phyloP scores from a whole-genome alignment of 2,113 vertebrate genomes.

The Gadus macrocephalus region DNA sequence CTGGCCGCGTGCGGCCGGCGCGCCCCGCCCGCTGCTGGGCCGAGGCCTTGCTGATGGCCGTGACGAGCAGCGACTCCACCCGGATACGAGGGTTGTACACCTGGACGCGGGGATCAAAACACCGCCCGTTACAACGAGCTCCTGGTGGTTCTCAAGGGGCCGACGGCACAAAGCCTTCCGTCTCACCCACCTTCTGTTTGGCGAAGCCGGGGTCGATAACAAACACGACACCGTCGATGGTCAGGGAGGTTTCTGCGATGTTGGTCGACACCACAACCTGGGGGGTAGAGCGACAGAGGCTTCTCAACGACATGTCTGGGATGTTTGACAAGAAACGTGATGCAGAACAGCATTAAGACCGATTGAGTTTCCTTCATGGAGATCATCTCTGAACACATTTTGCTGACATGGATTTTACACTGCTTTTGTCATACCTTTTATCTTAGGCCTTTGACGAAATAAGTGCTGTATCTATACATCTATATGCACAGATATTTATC shows the following conservation, averaged over 20 bases:
- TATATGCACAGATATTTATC: too few species aligned
- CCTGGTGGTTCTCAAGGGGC: neutral
- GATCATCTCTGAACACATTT: too few species aligned
- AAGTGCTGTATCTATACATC: too few species aligned
- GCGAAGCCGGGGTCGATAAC: constrained; percentile 99
- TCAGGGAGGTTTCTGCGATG: constrained; percentile 96
- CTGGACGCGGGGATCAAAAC: constrained; percentile 55
- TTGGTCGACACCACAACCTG: constrained; percentile 99
- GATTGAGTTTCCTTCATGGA: neutral
- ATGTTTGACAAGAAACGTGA: neutral
- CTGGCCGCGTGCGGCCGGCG: constrained; percentile 95
- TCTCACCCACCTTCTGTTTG: constrained; percentile 87
- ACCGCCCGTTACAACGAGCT: neutral
- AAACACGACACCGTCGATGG: constrained; percentile 97
- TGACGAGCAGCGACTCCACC: constrained; percentile 95
- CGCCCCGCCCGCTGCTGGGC: constrained; percentile 98
- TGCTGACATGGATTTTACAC: too few species aligned
- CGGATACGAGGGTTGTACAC: constrained; percentile 98
- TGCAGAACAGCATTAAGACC: neutral
- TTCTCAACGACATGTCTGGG: neutral
- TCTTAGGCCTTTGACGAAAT: too few species aligned
- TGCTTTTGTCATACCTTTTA: too few species aligned
- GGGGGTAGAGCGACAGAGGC: constrained; percentile 7
- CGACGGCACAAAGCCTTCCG: neutral
- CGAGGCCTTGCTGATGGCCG: constrained; percentile 97